phyloP scores from a whole-genome alignment of 2,888 invertebrate species.

The Lithophane ornitopus region DNA sequence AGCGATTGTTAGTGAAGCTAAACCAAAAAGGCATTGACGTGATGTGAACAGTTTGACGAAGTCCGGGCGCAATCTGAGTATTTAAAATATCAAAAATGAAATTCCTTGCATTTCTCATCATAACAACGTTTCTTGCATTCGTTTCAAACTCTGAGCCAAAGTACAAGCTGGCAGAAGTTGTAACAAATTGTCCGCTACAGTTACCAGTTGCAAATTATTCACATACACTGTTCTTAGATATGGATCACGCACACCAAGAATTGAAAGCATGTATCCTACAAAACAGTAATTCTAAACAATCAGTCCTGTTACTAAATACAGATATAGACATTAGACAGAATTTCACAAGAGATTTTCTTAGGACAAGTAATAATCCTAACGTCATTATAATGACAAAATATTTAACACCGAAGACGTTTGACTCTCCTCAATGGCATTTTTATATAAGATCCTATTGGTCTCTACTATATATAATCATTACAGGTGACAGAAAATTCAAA shows the following conservation, averaged over 20 bases:
- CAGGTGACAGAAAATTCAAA: slow-evolving; percentile 58
- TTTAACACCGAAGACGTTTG: slow-evolving; percentile 55
- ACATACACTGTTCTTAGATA: slow-evolving; percentile 46
- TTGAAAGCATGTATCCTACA: slow-evolving; percentile 49
- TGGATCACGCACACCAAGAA: slow-evolving; percentile 24
- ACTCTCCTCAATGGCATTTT: slow-evolving; percentile 30
- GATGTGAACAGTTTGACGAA: slow-evolving; percentile 17
- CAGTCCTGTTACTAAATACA: slow-evolving; percentile 39
- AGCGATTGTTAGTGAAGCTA: not conserved
- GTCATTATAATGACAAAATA: slow-evolving; percentile 62
- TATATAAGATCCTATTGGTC: slow-evolving; percentile 68
- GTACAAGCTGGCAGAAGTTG: not conserved
- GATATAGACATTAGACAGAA: slow-evolving; percentile 1
- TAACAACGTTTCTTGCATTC: slow-evolving; percentile 1
- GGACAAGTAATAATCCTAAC: slow-evolving; percentile 51
- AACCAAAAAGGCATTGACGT: slow-evolving; percentile 4
- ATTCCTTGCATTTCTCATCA: not conserved
- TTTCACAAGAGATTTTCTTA: not conserved
- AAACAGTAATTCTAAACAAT: slow-evolving; percentile 21
- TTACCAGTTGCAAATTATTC: slow-evolving; percentile 39
- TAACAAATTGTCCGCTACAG: slow-evolving; percentile 30
- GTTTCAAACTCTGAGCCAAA: not conserved
- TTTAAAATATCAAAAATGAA: slow-evolving; percentile 35
- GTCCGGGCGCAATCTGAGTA: not conserved
- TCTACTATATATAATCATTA: slow-evolving; percentile 69